Conservation (phyloP, 1,140 invertebrate genomes). For the Brachionus sp. region DNA sequence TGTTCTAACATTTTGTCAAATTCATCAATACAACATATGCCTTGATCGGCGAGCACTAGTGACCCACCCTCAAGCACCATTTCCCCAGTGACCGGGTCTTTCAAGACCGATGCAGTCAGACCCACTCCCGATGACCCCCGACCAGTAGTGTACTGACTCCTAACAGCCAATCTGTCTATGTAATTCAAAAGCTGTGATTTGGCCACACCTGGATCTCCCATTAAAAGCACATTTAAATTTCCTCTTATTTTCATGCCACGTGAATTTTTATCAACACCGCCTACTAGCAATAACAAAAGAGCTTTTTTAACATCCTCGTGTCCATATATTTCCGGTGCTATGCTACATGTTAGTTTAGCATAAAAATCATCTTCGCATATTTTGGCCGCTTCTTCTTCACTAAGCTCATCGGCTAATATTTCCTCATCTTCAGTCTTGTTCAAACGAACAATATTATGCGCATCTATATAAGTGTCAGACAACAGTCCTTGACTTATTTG, state of each 20-base stretch:
- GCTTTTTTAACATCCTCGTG: conserved; percentile 98
- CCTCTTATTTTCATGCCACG: conserved; percentile 72
- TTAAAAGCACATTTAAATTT: conserved; percentile 95
- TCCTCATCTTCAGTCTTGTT: conserved; percentile 72
- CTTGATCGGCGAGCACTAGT: conserved; percentile 93
- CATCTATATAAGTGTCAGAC: conserved; percentile 90
- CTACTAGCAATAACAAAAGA: conserved; percentile 83
- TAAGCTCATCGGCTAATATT: conserved; percentile 71
- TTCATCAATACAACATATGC: conserved; percentile 98
- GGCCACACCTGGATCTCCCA: conserved; percentile 99
- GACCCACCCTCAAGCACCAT: conserved; percentile 96
- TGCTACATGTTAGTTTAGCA: conserved; percentile 79
- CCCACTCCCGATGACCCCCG: conserved; percentile 94
- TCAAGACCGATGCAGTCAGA: conserved; percentile 93
- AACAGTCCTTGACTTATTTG: conserved; percentile 76
- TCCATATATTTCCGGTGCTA: conserved; percentile 98
- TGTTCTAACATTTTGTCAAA: conserved; percentile 97
- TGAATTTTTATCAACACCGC: conserved; percentile 80
- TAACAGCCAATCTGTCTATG: conserved; percentile 83
- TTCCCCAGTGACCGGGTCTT: conserved; percentile 92
- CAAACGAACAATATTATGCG: conserved; percentile 67
- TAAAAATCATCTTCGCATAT: conserved; percentile 69
- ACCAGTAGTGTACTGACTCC: conserved; percentile 93
- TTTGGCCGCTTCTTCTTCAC: conserved; percentile 64
- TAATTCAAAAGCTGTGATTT: conserved; percentile 94